Conservation (phyloP, 1,140 invertebrate genomes). For the Drosophila sp. region DNA sequence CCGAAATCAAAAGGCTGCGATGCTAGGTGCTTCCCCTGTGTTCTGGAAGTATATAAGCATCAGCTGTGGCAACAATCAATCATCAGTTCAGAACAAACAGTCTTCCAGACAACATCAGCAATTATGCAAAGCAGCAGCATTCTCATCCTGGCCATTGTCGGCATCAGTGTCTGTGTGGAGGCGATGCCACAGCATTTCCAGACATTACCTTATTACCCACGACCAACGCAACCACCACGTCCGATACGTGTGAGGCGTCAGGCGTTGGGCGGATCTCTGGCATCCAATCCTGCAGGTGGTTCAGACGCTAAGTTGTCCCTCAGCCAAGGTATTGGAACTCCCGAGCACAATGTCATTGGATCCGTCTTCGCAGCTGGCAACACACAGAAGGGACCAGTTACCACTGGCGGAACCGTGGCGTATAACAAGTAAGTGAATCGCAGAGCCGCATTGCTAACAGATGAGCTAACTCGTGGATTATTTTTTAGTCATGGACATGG, state of each 20-base stretch:
- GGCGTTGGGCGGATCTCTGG: constrained; percentile 64
- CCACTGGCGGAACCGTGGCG: constrained; percentile 68
- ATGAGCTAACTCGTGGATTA: constrained; percentile 10
- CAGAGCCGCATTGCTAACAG: background rate
- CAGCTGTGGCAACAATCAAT: background rate
- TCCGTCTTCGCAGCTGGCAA: constrained; percentile 75
- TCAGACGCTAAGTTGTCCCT: constrained; percentile 63
- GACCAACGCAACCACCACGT: constrained; percentile 30
- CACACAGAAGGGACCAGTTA: constrained; percentile 61
- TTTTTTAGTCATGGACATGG: constrained; percentile 65
- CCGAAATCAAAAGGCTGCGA: background rate
- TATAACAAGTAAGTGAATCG: constrained; percentile 74
- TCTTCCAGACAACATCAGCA: constrained; percentile 15
- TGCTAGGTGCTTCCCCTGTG: constrained; percentile 33
- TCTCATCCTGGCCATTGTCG: constrained; percentile 54
- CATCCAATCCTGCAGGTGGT: constrained; percentile 69
- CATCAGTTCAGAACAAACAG: constrained; percentile 42
- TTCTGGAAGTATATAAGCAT: constrained; percentile 39
- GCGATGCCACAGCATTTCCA: constrained; percentile 54
- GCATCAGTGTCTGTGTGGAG: constrained; percentile 55
- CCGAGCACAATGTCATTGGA: constrained; percentile 71
- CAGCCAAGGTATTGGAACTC: constrained; percentile 65
- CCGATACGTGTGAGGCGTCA: constrained; percentile 64
- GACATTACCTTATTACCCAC: constrained; percentile 55
- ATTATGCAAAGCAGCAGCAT: constrained; percentile 61